Base-by-base conservation (phyloP, 2,888 invertebrate genomes). In the Microdon myrmicae region DNA sequence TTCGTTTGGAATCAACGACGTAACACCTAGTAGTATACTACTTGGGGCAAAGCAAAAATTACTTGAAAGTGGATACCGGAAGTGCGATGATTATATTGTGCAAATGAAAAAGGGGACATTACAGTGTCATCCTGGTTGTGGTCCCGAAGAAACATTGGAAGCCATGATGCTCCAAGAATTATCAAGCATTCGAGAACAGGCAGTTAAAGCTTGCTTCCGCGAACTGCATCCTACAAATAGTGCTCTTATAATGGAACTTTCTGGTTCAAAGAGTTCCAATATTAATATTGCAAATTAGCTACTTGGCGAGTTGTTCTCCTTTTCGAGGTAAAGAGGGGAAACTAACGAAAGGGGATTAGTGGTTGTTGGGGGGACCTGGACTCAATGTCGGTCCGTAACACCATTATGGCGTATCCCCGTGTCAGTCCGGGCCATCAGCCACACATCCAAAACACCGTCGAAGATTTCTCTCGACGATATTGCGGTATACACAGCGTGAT, bases 231-330 rank as follows among this genome's bases (percentile, higher is more conserved):
- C 90, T 0, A 92, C 90, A 1, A 99, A 99, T 75, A 92, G 96
- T 68, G 96, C 99, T 0, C 85, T 99, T 4, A 90, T 94, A 43
- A 99, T 99, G 99, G 98, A 99, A 0, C 85, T 96, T 26, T 96
- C 95, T 61, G 99, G 99, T 0, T 98, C 98, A 0, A 99, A 98
- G 85, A 97, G 95, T 84, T 98, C 98, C 0, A 94, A 94, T 76
- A 99, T 99, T 81, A 99, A 99, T 80, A 99, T 99, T 72, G n/a
- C n/a, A n/a, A n/a, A n/a, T n/a, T n/a, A n/a, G n/a, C n/a, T n/a
- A n/a, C n/a, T n/a, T n/a, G n/a, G n/a, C n/a, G n/a, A n/a, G n/a
- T n/a, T n/a, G n/a, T n/a, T n/a, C n/a, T n/a, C n/a, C n/a, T n/a
- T n/a, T n/a, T n/a, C n/a, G n/a, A n/a, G n/a, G n/a, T n/a, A n/a